Evolutionary conservation across 2,797 vertebrate species (phyloP).

Genomic region (Halcyon badia): DNA sequence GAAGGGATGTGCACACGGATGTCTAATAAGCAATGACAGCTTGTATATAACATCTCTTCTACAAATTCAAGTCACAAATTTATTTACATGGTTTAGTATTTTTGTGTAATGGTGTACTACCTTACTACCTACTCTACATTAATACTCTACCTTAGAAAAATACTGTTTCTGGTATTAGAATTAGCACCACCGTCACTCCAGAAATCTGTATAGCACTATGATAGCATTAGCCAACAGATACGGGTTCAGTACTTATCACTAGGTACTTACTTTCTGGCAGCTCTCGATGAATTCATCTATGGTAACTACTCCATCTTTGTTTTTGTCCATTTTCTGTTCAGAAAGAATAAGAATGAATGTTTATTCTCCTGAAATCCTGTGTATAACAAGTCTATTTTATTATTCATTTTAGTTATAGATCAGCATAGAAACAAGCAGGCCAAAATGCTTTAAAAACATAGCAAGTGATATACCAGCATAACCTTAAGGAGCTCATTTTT

Average conservation of each 20-base stretch:
- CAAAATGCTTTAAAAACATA: neutral
- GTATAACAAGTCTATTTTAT: neutral
- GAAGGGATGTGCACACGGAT: neutral
- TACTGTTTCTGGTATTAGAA: neutral
- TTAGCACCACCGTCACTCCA: neutral
- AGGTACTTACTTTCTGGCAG: conserved; percentile 95
- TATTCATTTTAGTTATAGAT: neutral
- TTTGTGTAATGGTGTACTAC: neutral
- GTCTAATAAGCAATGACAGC: neutral
- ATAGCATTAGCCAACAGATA: neutral
- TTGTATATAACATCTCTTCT: neutral
- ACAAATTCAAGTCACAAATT: neutral
- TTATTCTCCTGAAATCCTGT: neutral
- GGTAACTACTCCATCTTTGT: conserved; percentile 98
- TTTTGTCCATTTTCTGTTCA: conserved; percentile 98
- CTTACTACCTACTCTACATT: no score
- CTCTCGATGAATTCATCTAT: conserved; percentile 99
- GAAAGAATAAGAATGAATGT: neutral
- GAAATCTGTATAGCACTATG: neutral
- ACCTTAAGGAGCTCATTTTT: neutral
- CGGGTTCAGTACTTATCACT: neutral
- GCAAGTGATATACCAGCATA: neutral
- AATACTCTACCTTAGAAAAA: neutral
- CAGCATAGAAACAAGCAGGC: neutral
- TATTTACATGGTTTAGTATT: neutral